Base-by-base conservation (phyloP, 1,140 invertebrate species). In the Drosophila nasuta region DNA sequence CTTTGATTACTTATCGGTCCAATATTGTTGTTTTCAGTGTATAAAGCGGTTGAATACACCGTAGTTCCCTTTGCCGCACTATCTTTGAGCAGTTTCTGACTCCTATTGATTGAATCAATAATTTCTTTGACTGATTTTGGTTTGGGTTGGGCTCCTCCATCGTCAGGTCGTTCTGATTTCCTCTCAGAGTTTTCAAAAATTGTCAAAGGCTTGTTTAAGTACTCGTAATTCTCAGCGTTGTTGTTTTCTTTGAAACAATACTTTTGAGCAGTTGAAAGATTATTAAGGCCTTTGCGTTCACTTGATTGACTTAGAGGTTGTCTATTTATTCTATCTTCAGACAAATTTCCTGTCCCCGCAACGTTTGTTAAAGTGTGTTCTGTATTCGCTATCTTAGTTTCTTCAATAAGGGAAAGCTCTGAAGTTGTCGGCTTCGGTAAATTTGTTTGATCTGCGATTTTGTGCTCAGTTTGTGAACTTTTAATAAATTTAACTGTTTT, bases 61-160 rank as follows among this genome's bases (percentile, higher is more conserved):
- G 68, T 67, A 38, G 73, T 77, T 38, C 87, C 85, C 57, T 91
- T 91, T 2, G 87, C 76, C 8, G 86, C 79, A 57, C 86, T 91
- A 8, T 91, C 85, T 66, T 92, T 82, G n/a, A 93, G 68, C 5
- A 92, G 54, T 60, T 79, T 64, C 62, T 93, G 92, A 71, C 89
- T 92, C 30, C 88, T 72, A 72, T 91, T 93, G 10, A 93, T 93
- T 7, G 92, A 92, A 54, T 92, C 92, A 48, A 93, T 92, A 28
- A 92, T 91, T 45, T 93, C 91, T 33, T 92, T 92, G 1, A 93
- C 91, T 0, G 92, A 92, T 70, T 85, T 90, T 10, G 62, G 67
- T 60, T 91, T 87, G 1, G 43, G 2, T 11, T 72, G 54, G 2
- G 20, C 35, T 33, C 11, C 17, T 0, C 11, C 17, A 0, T 46